Evolutionary conservation across 1,140 invertebrate species (phyloP), one percentile per base, ranked within the genome.

Genomic region (Mylabris phalerata): DNA sequence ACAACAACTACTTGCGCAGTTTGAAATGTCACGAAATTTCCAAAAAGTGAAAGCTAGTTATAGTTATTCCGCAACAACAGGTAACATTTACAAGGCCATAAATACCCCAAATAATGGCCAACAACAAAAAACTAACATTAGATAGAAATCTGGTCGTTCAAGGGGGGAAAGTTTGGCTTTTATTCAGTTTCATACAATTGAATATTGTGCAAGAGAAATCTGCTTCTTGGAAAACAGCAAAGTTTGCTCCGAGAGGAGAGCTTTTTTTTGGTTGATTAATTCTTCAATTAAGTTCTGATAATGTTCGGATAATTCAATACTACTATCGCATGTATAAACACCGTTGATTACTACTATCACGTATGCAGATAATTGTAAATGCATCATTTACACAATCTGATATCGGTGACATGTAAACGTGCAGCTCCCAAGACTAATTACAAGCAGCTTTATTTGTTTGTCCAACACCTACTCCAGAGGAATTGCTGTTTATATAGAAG

Each of bases 351-450:
- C 50, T 40, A 51, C 42, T 50, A 61, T 62, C 62, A 64, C 62
- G 62, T 64, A 64, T 64, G 50, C 52, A 62, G 57, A 62, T 64
- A 61, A 62, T 61, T 58, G 55, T 64, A 64, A 61, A 64, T 59
- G 55, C 55, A 64, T 61, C 56, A 62, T 59, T 64, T 59, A 61
- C 59, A 59, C 56, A 51, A 64, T 64, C 62, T 58, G 62, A 64
- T 64, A 64, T 61, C 55, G 51, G 62, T 40, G 55, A 59, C 62
- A 64, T 60, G 62, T 61, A 55, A 60, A 61, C 61, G 41, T 59
- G 61, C 44, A 58, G 50, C 55, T 58, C 57, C 55, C 46, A 55
- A 61, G 55, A 58, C 60, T 61, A 61, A 61, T 61, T 61, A 57
- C 59, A 48, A 57, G 49, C 43, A 43, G 51, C 51, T 54, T 54